Evolutionary conservation across 2,113 vertebrate genomes (phyloP).

Genomic region (Gnathonemus echidnorhynchus): DNA sequence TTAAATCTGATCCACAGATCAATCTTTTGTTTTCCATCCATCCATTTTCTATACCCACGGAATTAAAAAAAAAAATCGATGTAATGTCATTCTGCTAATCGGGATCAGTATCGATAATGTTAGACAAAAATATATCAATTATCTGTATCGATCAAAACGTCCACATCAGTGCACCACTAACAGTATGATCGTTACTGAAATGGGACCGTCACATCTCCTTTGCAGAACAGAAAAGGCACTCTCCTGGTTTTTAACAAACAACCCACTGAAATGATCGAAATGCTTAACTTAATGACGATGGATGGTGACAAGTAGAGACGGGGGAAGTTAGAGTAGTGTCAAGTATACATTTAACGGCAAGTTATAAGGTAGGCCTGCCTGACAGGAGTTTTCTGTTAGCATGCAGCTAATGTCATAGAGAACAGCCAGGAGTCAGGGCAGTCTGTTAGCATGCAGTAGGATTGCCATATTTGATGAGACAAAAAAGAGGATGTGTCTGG

Average conservation of each 20-base stretch:
- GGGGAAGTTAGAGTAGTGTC: not conserved
- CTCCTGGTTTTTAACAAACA: not conserved
- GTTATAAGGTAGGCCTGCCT: not conserved
- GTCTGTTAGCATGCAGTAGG: not conserved
- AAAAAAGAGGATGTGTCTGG: no score
- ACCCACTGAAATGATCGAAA: not conserved
- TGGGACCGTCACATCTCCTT: not conserved
- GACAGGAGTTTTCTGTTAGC: not conserved
- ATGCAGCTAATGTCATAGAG: not conserved
- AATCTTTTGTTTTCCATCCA: not conserved
- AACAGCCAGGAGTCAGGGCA: not conserved
- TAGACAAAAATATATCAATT: not conserved
- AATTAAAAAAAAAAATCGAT: not conserved
- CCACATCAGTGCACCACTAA: not conserved
- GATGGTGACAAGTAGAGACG: not conserved
- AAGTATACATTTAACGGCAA: not conserved
- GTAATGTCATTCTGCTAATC: not conserved
- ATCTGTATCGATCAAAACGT: not conserved
- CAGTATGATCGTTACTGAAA: not conserved
- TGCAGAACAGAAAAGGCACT: not conserved
- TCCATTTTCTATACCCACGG: not conserved
- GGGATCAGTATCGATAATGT: not conserved
- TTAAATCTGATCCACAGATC: not conserved
- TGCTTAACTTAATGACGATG: not conserved
- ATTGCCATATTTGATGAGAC: no score